These are phyloP conservation scores for Tenualosa thibaudeaui DNA, from an alignment of 2,797 vertebrate species.

Conservation along the genomic window DNA sequence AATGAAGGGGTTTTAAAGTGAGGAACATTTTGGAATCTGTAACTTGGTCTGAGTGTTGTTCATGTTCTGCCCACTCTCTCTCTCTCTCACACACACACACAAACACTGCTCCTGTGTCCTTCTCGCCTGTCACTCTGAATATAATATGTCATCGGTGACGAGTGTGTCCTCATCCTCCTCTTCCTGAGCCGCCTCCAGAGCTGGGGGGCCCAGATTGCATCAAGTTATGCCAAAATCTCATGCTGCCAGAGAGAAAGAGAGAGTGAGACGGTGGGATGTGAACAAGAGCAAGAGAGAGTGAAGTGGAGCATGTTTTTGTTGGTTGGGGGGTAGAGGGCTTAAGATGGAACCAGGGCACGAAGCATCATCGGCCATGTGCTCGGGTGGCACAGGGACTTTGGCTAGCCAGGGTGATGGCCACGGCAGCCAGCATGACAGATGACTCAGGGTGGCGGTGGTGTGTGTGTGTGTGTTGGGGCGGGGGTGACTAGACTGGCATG, in stretches of 20 bases:
- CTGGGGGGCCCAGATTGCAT: slow-evolving; percentile 54
- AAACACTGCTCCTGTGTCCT: slow-evolving; percentile 46
- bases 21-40: neutral
- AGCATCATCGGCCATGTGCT: neutral
- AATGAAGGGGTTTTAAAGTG: neutral
- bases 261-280: slow-evolving; percentile 42
- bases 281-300: neutral
- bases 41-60: neutral
- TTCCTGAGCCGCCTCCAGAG: neutral
- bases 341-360: neutral
- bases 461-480: neutral
- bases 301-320: neutral
- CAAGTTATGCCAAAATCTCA: slow-evolving; percentile 56
- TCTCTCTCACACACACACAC: neutral
- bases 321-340: neutral
- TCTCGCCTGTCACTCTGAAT: slow-evolving; percentile 60
- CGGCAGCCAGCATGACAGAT: neutral
- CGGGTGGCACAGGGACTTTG: neutral
- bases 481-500: neutral
- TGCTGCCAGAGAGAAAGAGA: slow-evolving; percentile 57
- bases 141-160: slow-evolving; percentile 38
- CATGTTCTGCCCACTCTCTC: neutral
- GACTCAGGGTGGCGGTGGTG: neutral
- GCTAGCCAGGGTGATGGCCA: neutral
- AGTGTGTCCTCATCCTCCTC: neutral